Percentiles rank a stretch among this genome's conserved stretches.
Evolutionary conservation across 2,888 invertebrate genomes (phyloP).

Genomic region (Beris morrisii): DNA sequence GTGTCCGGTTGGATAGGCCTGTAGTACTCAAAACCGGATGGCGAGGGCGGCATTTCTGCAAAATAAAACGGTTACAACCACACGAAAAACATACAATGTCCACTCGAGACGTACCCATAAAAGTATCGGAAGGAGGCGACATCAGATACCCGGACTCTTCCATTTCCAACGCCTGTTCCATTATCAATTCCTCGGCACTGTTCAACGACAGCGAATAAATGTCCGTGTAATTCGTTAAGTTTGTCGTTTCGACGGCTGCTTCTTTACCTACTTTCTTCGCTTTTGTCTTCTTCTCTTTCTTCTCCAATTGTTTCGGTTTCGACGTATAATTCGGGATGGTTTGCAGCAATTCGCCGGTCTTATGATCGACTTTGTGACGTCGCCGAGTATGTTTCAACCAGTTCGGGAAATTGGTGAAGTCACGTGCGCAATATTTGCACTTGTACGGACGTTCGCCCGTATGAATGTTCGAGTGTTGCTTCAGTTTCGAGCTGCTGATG

Average conservation of each 20-base stretch:
- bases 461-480: conserved; percentile 64
- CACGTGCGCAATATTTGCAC: conserved; percentile 62
- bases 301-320: conserved; percentile 40
- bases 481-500: conserved; percentile 61
- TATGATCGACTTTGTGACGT: conserved; percentile 59
- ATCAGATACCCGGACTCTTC: conserved; percentile 52
- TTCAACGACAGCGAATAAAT: conserved; percentile 52
- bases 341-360: conserved; percentile 54
- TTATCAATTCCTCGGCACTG: conserved; percentile 53
- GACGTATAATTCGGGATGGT: conserved; percentile 55
- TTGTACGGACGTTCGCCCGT: conserved; percentile 62
- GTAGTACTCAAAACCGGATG: too few species aligned
- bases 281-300: conserved; percentile 40
- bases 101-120: conserved; percentile 34
- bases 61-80: background rate
- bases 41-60: too few species aligned
- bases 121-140: conserved; percentile 23
- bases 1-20: too few species aligned
- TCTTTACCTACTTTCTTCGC: conserved; percentile 43
- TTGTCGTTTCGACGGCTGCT: conserved; percentile 26
- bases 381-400: conserved; percentile 63
- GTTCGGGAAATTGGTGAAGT: conserved; percentile 64
- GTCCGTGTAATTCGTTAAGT: conserved; percentile 46
- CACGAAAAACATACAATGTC: background rate
- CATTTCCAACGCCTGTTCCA: conserved; percentile 56